Evolutionary conservation across 2,797 vertebrate genomes (phyloP), one percentile per base, ranked within the genome.

Genomic region (Molossus alvarezi): DNA sequence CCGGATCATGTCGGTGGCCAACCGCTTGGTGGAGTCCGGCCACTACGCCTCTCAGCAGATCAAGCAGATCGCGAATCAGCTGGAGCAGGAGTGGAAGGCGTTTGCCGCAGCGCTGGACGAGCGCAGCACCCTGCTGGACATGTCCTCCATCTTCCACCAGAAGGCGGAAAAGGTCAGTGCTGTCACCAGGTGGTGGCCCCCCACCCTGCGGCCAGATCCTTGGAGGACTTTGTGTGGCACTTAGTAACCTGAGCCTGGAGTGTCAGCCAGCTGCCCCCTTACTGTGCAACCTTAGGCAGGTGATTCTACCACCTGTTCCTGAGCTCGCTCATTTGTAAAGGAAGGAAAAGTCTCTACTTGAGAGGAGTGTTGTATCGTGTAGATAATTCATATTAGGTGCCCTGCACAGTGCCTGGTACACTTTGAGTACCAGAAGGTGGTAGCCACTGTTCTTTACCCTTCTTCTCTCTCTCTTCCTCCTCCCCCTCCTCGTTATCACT

Each of bases 41-140:
- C 99, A 99, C 98, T 99, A 99, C 1, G 99, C 99, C 80, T 99
- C 99, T 0, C 99, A 99, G 98, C 99, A 99, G 98, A 99, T 99
- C 96, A 99, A 99, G 96, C 99, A 99, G 99, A 99, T 99, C 86
- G 99, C 99, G 1, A 98, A 98, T 94, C 99, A 99, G 98, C 81
- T 99, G 98, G 99, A 99, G 95, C 99, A 99, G 97, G 99, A 99
- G 97, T 99, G 99, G 99, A 99, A 99, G 98, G 99, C 99, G 0
- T 99, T 99, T 5, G 99, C 99, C 0, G 99, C 99, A 0, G 99
- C 99, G 2, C 98, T 99, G 98, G 99, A 99, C 10, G 99, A 99
- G 87, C 99, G 99, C 75, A 99, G 99, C 98, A 99, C 99, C 0
- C 98, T 99, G 94, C 94, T 99, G 98, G 99, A 99, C 97, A 99